Conservation (phyloP, 2,888 invertebrate genomes). For the Hipparchia sbordonii region DNA sequence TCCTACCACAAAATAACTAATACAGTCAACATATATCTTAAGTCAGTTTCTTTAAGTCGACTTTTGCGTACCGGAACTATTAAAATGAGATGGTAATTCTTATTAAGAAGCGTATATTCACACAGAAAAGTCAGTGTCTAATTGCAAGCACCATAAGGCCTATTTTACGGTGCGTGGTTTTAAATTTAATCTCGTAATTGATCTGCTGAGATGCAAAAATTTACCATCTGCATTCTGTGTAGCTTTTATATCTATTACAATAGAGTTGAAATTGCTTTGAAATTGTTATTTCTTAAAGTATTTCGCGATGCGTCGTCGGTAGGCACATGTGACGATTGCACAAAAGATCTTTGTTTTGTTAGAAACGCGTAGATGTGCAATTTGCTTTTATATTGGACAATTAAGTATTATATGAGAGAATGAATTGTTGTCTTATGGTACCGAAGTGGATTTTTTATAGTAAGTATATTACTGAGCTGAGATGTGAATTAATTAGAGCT, state of each 20-base stretch:
- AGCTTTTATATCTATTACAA: background rate
- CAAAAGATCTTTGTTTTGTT: slow-evolving; percentile 55
- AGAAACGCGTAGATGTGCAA: slow-evolving; percentile 22
- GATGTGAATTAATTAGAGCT: background rate
- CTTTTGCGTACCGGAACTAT: slow-evolving; percentile 11
- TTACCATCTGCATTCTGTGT: background rate
- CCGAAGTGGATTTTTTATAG: background rate
- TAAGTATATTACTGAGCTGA: background rate
- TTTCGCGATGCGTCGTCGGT: slow-evolving; percentile 48
- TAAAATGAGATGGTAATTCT: background rate
- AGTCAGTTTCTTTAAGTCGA: background rate
- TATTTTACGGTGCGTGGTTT: slow-evolving; percentile 22
- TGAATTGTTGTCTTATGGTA: slow-evolving; percentile 3
- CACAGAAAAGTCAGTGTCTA: slow-evolving; percentile 7
- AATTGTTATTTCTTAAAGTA: background rate
- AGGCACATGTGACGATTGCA: slow-evolving; percentile 59
- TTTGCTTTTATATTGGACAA: slow-evolving; percentile 24
- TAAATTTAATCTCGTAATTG: slow-evolving; percentile 29
- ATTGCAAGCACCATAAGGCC: background rate
- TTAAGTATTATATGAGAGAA: slow-evolving; percentile 2
- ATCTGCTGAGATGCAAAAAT: slow-evolving; percentile 22
- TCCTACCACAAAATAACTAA: background rate
- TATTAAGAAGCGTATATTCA: slow-evolving; percentile 2
- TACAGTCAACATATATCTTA: background rate
- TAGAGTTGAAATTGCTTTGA: slow-evolving; percentile 14